Evolutionary conservation across 2,113 vertebrate species (phyloP), one percentile per base, ranked within the genome.

Genomic region (Crotophaga sulcirostris): DNA sequence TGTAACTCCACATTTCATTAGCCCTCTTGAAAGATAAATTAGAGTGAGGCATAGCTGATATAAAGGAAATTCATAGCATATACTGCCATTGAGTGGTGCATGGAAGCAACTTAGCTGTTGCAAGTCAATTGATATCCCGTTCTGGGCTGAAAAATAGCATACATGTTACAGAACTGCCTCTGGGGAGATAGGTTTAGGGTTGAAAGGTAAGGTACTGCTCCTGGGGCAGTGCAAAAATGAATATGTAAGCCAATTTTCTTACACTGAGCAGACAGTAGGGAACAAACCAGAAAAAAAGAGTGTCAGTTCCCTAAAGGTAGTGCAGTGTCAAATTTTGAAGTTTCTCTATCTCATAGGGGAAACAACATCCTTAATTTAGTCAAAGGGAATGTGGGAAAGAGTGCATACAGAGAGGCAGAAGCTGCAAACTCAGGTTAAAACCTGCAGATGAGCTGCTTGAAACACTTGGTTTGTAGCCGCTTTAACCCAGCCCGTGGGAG

Each of bases 11-110:
- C 80, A 80, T 91, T 95, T 89, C 64, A 95, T 95, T 93, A 93
- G 26, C 45, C 20, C 51, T 64, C 44, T 90, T 89, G 44, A 94
- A 97, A 96, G 85, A 91, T 93, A 95, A 96, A 92, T 96, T 84
- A 79, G 70, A 92, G 49, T 28, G 28, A 87, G 24, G 23, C 29
- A 12, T 76, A 80, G 64, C 25, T 90, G 42, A 33, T 80, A 60
- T 7, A 85, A 89, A 74, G 36, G 36, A 63, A 90, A 90, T 86
- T 86, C 76, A 81, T 34, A 89, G 79, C 59, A 80, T 44, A 8
- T 38, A 8, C 14, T 33, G 28, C 70, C 55, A 79, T 70, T 1
- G 9, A 80, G 40, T 1, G 0, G 21, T 59, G 36, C 36, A 77
- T 62, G 49, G 84, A 93, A 68, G 51, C 34, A 94, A 34, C 52